phyloP scores from a whole-genome alignment of 1,140 invertebrate species.

The Zaprionus capensis region DNA sequence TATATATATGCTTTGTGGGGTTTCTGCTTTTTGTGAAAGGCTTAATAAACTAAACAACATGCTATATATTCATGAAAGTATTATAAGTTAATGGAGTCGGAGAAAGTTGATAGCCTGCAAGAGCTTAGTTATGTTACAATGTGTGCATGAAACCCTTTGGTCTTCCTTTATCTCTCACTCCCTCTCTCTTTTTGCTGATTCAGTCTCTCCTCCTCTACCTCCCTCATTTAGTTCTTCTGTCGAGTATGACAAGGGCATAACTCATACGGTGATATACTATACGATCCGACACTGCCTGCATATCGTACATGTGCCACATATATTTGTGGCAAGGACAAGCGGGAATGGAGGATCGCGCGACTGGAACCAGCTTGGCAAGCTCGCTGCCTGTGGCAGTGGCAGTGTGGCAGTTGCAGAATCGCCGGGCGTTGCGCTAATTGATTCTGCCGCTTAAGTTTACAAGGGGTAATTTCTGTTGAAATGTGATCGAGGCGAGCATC shows the following conservation, averaged over 20 bases:
- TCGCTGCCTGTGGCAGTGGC: neutral
- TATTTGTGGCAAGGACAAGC: neutral
- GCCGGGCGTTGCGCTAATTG: conserved; percentile 63
- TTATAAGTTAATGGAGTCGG: too few relatives aligned
- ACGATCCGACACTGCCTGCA: neutral
- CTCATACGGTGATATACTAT: conserved; percentile 1
- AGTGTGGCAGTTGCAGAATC: neutral
- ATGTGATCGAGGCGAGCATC: conserved; percentile 36
- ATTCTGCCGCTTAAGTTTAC: conserved; percentile 70
- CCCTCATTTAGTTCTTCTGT: too few relatives aligned
- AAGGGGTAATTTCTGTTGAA: conserved; percentile 63
- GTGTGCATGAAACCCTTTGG: too few relatives aligned
- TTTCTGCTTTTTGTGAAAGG: too few relatives aligned
- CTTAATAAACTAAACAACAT: too few relatives aligned
- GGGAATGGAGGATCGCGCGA: neutral
- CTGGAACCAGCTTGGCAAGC: conserved; percentile 14
- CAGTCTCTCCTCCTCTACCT: too few relatives aligned
- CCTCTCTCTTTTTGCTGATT: too few relatives aligned
- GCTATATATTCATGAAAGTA: too few relatives aligned
- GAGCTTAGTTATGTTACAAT: too few relatives aligned
- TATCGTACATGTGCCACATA: neutral
- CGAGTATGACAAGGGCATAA: neutral
- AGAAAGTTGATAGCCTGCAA: too few relatives aligned
- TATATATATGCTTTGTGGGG: too few relatives aligned
- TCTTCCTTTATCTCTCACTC: too few relatives aligned